A percentile compares a stretch with the other conserved stretches of the same genome.
Conservation (phyloP, 1,140 invertebrate species). For the Diachasmimorpha longicaudata region DNA sequence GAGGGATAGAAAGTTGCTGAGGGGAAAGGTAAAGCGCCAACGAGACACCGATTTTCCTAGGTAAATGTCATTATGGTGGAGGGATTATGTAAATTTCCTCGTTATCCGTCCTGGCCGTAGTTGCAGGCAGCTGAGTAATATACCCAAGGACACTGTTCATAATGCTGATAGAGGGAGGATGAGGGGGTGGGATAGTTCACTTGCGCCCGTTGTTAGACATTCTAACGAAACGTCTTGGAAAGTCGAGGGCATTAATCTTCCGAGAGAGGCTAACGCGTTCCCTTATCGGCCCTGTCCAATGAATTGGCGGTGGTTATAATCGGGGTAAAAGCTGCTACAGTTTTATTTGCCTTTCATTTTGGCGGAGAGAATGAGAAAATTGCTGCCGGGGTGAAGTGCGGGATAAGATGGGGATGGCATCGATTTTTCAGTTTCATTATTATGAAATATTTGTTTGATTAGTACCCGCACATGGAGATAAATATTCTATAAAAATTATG, state of each 20-base stretch:
- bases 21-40: background rate
- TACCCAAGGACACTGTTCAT: conserved; percentile 6
- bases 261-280: background rate
- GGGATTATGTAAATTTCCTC: conserved; percentile 34
- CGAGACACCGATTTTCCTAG: conserved; percentile 24
- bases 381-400: background rate
- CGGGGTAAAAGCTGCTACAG: background rate
- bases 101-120: conserved; percentile 29
- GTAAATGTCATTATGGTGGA: conserved; percentile 32
- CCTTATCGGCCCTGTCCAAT: background rate
- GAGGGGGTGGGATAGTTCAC: background rate
- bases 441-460: no score
- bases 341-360: background rate
- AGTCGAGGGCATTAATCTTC: conserved; percentile 9
- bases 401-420: no score
- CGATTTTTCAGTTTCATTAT: no score
- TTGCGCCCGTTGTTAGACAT: background rate
- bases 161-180: background rate
- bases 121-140: conserved; percentile 3
- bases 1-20: background rate
- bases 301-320: background rate
- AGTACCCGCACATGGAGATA: no score
- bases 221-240: background rate
- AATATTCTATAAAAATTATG: no score
- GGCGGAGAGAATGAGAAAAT: no score